These are phyloP conservation scores for Palythoa grandis DNA, from an alignment of 92 coral and sea anemone species.

Conservation along the genomic window DNA sequence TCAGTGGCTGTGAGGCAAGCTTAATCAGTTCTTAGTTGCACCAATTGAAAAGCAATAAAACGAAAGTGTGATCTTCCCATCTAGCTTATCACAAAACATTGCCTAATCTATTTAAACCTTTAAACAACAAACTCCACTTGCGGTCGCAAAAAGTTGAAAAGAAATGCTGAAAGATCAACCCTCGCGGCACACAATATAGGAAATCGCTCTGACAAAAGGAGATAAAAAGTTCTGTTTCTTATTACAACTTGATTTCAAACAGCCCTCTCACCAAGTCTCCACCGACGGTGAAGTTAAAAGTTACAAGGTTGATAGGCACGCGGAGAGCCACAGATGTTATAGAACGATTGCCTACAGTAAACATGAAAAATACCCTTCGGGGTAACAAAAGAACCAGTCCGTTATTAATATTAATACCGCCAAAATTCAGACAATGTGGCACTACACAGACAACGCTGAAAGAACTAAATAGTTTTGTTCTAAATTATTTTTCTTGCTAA, in stretches of 20 bases:
- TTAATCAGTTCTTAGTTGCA: background rate
- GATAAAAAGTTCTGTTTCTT: constrained; percentile 22
- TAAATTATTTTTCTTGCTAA: background rate
- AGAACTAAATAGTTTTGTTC: background rate
- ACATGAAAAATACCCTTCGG: background rate
- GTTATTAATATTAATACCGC: background rate
- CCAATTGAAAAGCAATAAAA: constrained; percentile 15
- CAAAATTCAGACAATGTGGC: background rate
- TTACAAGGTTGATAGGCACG: constrained; percentile 5
- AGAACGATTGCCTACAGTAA: background rate
- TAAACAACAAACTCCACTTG: constrained; percentile 6
- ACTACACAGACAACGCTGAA: background rate
- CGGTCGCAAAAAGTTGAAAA: constrained; percentile 16
- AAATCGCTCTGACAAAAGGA: constrained; percentile 2
- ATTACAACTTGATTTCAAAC: constrained; percentile 24
- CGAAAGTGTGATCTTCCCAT: background rate
- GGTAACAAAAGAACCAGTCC: background rate
- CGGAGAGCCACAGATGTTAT: constrained; percentile 17
- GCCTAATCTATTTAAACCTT: constrained; percentile 34
- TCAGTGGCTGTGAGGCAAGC: background rate
- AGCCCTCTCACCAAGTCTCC: background rate
- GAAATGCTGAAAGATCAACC: constrained; percentile 39
- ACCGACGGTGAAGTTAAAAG: background rate
- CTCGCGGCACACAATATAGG: constrained; percentile 29
- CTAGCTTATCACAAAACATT: constrained; percentile 24